These are phyloP conservation scores for Illadopsis cleaveri DNA, from an alignment of 2,113 vertebrate species.

Conservation along the genomic window DNA sequence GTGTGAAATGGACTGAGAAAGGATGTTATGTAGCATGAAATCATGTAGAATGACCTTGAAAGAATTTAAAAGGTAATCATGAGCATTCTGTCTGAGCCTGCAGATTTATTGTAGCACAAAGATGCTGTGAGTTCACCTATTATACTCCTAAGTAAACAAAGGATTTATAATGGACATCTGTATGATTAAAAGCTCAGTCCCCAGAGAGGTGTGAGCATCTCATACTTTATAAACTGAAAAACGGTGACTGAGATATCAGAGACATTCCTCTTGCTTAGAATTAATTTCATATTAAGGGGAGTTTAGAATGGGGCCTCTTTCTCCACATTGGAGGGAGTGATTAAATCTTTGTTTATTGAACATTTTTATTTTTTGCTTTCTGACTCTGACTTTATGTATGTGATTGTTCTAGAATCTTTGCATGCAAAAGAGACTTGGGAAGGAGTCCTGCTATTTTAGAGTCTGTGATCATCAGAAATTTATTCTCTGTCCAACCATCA, in stretches of 20 bases:
- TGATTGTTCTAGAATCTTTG: background rate
- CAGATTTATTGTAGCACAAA: constrained; percentile 42
- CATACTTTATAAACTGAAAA: constrained; percentile 11
- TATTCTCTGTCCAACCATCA: background rate
- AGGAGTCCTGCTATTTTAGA: background rate
- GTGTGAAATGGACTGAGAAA: constrained; percentile 67
- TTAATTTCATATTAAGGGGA: background rate
- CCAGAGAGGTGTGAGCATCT: background rate
- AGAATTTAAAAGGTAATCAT: constrained; percentile 63
- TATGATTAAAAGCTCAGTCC: background rate
- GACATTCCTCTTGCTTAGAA: background rate
- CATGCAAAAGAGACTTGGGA: background rate
- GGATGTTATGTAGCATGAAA: constrained; percentile 69
- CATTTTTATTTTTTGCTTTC: background rate
- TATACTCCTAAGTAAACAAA: constrained; percentile 55
- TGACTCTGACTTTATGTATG: background rate
- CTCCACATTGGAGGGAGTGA: background rate
- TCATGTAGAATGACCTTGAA: constrained; percentile 68
- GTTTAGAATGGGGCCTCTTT: background rate
- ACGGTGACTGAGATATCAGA: background rate
- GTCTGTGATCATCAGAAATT: background rate
- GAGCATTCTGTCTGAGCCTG: constrained; percentile 33
- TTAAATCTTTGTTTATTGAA: background rate
- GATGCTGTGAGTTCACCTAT: constrained; percentile 47
- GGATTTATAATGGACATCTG: constrained; percentile 50